Conservation (phyloP, 2,113 vertebrate genomes). For the Desmodus rotundus region DNA sequence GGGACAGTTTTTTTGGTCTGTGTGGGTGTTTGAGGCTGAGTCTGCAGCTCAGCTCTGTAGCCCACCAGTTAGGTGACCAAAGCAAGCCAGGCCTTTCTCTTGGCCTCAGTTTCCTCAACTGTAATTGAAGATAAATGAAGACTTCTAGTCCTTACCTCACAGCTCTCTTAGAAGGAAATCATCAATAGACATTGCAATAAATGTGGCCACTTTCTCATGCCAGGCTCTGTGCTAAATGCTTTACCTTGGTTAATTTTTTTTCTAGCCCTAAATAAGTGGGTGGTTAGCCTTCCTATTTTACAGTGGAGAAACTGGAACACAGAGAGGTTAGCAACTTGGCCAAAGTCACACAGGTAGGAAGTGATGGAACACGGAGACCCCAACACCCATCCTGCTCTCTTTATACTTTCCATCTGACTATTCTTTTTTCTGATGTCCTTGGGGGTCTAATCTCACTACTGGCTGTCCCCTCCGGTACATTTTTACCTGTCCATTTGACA, state of each 20-base stretch:
- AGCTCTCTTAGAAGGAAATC: not conserved
- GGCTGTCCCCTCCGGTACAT: not conserved
- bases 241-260: not conserved
- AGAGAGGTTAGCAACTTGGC: not conserved
- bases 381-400: not conserved
- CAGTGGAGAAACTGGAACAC: not conserved
- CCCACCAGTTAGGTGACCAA: not conserved
- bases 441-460: not conserved
- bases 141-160: not conserved
- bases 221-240: not conserved
- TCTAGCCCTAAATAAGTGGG: not conserved
- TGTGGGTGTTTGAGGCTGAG: not conserved
- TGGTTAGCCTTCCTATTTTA: not conserved
- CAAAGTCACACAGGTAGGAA: not conserved
- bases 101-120: not conserved
- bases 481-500: not conserved
- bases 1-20: not conserved
- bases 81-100: not conserved
- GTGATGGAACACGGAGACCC: not conserved
- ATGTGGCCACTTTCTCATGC: not conserved
- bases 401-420: not conserved
- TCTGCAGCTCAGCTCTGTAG: not conserved
- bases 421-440: no score
- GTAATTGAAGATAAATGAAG: not conserved
- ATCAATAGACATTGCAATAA: not conserved